phyloP scores from a whole-genome alignment of 2,797 vertebrate species.

The Hippoglossus hippoglossus region DNA sequence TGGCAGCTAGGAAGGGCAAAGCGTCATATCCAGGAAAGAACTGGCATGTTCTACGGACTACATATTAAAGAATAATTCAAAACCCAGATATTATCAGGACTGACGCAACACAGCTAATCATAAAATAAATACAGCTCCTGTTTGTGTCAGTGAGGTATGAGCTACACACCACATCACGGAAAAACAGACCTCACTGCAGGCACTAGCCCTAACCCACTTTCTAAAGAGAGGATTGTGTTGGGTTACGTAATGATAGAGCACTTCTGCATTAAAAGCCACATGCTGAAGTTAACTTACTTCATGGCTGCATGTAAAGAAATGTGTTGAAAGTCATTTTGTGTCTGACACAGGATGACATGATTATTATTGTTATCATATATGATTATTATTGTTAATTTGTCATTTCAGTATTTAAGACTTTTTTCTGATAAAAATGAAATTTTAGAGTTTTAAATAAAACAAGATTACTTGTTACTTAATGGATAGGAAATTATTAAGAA shows the following conservation, averaged over 20 bases:
- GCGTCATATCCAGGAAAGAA: conserved; percentile 11
- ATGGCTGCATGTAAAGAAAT: background rate
- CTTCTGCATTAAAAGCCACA: conserved; percentile 9
- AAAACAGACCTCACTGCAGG: conserved; percentile 39
- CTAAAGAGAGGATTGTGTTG: conserved; percentile 28
- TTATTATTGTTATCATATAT: background rate
- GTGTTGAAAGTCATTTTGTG: background rate
- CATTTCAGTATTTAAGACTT: background rate
- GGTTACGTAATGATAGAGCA: conserved; percentile 9
- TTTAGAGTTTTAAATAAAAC: too few species aligned
- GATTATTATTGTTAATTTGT: background rate
- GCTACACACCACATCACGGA: conserved; percentile 33
- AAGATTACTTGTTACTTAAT: background rate
- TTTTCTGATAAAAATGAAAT: too few species aligned
- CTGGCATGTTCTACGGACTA: conserved; percentile 2
- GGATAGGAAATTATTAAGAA: background rate
- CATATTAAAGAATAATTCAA: conserved; percentile 16
- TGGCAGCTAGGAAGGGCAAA: background rate
- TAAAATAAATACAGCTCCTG: conserved; percentile 49
- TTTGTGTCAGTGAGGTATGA: conserved; percentile 23
- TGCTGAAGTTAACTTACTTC: background rate
- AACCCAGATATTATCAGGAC: conserved; percentile 14
- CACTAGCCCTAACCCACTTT: background rate
- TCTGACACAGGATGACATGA: background rate
- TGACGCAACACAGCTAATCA: conserved; percentile 36